Evolutionary conservation across 2,888 invertebrate genomes (phyloP), one percentile per base, ranked within the genome.

Genomic region (Agonopterix alstromeriana): DNA sequence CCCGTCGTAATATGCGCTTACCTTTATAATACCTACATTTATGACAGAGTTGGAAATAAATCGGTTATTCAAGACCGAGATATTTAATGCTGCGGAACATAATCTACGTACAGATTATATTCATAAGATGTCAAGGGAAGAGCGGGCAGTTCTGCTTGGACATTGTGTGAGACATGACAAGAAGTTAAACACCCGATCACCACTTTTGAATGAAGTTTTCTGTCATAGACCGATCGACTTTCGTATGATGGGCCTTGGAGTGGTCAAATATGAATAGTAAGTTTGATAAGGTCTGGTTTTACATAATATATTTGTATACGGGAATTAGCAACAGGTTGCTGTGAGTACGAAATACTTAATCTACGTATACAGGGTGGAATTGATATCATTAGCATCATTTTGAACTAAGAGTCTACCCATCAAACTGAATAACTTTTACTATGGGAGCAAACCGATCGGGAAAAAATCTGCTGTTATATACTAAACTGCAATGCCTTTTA

Each of bases 21-120:
- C 10, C 1, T n/a, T 38, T 10, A n/a, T n/a, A 38, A 38, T 10
- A 9, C 3, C 5, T 10, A 10, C 11, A 11, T 42, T 42, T 11
- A 42, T 12, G 3, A 42, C 11, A 92, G 93, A 93, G 71, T 61
- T 91, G 50, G 93, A 93, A 82, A 69, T 91, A 40, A 90, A 92
- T 62, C 82, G 92, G 49, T 56, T 93, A 45, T 88, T 93, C 57
- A 89, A 93, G 64, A 90, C 91, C 0, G 90, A 91, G 48, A 81
- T 86, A 54, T 93, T 91, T 62, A 93, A 92, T 62, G 78, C 83
- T 0, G 85, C 90, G 9, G 86, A 89, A 59, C 90, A 91, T 60
- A 79, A 63, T 0, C 51, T 85, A 43, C 71, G 76, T 49, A 84
- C 86, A 0, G 68, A 60, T 10, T 84, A 80, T 48, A 70, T 86